These are phyloP conservation scores for Erebia ligea DNA, from an alignment of 2,888 invertebrate species.

Conservation along the genomic window DNA sequence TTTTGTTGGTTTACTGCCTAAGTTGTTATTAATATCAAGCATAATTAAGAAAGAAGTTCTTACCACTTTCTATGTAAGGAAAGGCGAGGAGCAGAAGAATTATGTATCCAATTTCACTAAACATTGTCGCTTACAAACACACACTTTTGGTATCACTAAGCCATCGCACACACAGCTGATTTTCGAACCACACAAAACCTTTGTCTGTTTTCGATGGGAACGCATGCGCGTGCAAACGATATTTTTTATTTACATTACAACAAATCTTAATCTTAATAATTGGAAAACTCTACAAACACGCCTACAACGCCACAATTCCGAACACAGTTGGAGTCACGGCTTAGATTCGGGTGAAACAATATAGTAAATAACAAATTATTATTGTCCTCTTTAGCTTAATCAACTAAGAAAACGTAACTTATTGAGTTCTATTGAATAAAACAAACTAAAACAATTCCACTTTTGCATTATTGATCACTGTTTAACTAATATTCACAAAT, in stretches of 20 bases:
- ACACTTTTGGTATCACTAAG: conserved; percentile 78
- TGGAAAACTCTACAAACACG: conserved; percentile 51
- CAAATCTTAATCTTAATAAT: conserved; percentile 57
- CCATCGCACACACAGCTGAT: conserved; percentile 85
- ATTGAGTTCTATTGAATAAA: conserved; percentile 39
- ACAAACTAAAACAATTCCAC: conserved; percentile 46
- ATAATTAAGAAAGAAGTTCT: conserved; percentile 59
- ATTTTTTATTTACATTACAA: conserved; percentile 82
- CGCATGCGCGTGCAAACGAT: conserved; percentile 83
- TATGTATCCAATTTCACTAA: conserved; percentile 86
- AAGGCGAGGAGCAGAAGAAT: conserved; percentile 86
- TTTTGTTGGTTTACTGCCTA: not conserved
- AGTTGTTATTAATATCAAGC: not conserved
- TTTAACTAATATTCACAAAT: conserved; percentile 52
- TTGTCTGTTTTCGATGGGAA: conserved; percentile 82
- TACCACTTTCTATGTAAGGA: conserved; percentile 88
- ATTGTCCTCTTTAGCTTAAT: conserved; percentile 48
- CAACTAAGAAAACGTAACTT: conserved; percentile 46
- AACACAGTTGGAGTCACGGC: conserved; percentile 49
- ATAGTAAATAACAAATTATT: conserved; percentile 64
- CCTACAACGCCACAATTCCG: conserved; percentile 51
- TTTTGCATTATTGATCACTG: conserved; percentile 52
- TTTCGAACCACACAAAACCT: conserved; percentile 84
- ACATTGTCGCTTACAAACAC: conserved; percentile 82
- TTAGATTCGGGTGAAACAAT: conserved; percentile 55